A percentile compares a stretch with the other conserved stretches of the same genome.
Conservation (phyloP, 2,113 vertebrate genomes). For the Rhineura floridana region DNA sequence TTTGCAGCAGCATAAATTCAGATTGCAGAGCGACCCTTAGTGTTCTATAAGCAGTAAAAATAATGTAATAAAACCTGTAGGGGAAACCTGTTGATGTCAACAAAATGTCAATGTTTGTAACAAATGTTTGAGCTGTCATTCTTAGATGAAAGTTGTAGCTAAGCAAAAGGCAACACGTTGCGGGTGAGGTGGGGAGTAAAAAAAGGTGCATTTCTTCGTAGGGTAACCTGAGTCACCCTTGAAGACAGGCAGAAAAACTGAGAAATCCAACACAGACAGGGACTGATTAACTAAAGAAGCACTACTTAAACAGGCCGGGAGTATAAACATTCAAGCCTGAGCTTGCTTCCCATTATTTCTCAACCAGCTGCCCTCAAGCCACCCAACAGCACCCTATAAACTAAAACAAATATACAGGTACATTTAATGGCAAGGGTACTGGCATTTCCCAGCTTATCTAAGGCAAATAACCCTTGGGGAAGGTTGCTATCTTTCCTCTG, state of each 20-base stretch:
- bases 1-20: not conserved
- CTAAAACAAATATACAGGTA: not conserved
- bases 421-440: not conserved
- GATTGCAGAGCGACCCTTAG: not conserved
- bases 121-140: not conserved
- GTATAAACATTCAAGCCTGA: constrained; percentile 6
- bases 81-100: not conserved
- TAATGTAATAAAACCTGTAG: not conserved
- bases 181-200: not conserved
- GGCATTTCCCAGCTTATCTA: not conserved
- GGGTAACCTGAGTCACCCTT: not conserved
- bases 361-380: not conserved
- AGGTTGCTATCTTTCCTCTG: not conserved
- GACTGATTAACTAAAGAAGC: not conserved
- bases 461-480: not conserved
- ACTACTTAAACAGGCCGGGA: not conserved
- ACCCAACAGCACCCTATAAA: not conserved
- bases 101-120: not conserved
- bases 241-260: not conserved
- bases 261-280: not conserved
- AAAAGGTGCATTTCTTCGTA: not conserved
- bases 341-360: constrained; percentile 1
- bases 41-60: not conserved
- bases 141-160: not conserved
- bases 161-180: not conserved